Evolutionary conservation across 37 sponge, comb jelly and placozoan genomes (phyloP).

Genomic region (Lycopodina hypogea): DNA sequence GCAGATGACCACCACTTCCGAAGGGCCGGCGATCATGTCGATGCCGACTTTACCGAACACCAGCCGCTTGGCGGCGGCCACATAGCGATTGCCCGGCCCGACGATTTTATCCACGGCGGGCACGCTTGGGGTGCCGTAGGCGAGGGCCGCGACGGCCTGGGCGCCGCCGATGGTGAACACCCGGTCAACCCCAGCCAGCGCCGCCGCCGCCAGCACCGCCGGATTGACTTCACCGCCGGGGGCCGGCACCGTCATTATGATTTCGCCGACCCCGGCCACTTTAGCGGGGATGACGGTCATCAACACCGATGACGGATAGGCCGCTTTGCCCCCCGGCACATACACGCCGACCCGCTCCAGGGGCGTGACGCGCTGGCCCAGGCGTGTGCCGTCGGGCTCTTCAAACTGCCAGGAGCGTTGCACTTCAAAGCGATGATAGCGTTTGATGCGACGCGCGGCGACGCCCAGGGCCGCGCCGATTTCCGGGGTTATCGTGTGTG

Average conservation of each 20-base stretch:
- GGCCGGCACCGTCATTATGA: no score
- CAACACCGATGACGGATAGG: not conserved
- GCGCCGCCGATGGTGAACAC: not conserved
- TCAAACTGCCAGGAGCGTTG: no score
- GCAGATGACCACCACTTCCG: not conserved
- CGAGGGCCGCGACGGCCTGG: not conserved
- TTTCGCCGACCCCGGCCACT: no score
- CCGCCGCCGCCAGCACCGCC: no score
- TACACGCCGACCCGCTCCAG: not conserved
- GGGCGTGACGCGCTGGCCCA: no score
- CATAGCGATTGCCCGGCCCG: not conserved
- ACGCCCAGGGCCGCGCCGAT: not conserved
- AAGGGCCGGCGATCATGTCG: conserved; percentile 1
- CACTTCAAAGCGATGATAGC: not conserved
- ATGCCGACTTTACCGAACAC: not conserved
- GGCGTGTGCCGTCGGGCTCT: no score
- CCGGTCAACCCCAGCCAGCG: not conserved
- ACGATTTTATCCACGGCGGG: not conserved
- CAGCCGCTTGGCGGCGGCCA: conserved; percentile 4
- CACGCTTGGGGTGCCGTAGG: not conserved
- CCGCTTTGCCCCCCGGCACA: not conserved
- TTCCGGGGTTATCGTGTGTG: not conserved
- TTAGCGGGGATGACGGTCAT: not conserved
- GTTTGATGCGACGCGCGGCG: not conserved
- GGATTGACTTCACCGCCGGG: no score